A percentile compares a stretch with the other conserved stretches of the same genome.
phyloP scores from a whole-genome alignment of 2,113 vertebrate species.

The Leucoraja erinaceus region DNA sequence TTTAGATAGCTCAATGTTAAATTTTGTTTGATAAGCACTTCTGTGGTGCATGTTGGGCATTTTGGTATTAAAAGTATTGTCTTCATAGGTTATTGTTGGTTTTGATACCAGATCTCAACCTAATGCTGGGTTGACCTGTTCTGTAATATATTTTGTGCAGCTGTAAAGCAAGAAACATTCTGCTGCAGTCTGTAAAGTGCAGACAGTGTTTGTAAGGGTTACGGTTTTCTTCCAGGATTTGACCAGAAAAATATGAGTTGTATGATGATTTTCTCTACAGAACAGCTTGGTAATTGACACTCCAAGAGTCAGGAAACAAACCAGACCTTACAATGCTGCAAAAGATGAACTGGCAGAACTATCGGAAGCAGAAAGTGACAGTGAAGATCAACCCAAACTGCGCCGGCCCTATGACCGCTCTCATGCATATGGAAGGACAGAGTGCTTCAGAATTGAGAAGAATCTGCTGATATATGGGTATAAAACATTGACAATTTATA shows the following conservation, averaged over 20 bases:
- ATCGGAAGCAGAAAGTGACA: conserved; percentile 87
- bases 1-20: too few species aligned
- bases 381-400: conserved; percentile 86
- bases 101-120: neutral
- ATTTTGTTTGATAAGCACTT: too few species aligned
- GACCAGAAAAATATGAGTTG: neutral
- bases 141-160: neutral
- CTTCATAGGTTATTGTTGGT: too few species aligned
- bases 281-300: conserved; percentile 98
- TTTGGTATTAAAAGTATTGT: too few species aligned
- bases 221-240: neutral
- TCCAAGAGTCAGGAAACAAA: conserved; percentile 91
- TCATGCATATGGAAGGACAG: conserved; percentile 86
- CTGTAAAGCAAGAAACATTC: neutral
- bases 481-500: conserved; percentile 9
- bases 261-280: conserved; percentile 58
- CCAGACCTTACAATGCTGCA: conserved; percentile 87
- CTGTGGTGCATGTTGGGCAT: too few species aligned
- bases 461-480: conserved; percentile 96
- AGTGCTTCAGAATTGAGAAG: conserved; percentile 96
- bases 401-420: conserved; percentile 81
- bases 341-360: conserved; percentile 92
- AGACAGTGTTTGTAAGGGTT: neutral
- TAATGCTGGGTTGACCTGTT: neutral
- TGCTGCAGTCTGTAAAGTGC: neutral